Conservation (phyloP, 2,888 invertebrate species). For the Aricia artaxerxes region DNA sequence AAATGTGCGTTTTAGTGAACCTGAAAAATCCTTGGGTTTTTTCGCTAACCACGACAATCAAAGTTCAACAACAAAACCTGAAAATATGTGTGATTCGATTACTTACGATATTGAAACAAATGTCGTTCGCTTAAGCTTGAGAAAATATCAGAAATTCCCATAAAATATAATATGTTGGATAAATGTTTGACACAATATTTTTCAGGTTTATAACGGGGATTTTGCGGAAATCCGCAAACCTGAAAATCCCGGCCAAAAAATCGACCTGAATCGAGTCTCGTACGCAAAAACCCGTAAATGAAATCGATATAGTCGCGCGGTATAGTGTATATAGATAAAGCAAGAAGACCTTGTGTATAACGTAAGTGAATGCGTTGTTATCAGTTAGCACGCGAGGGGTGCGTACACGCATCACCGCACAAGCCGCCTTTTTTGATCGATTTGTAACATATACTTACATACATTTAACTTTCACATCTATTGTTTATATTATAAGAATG, state of each 20-base stretch:
- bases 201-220: too few relatives aligned
- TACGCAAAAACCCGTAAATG: too few relatives aligned
- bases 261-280: too few relatives aligned
- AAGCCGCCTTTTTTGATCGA: conserved; percentile 36
- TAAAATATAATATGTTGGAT: too few relatives aligned
- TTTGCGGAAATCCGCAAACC: too few relatives aligned
- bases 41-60: neutral
- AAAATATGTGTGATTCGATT: too few relatives aligned
- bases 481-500: neutral
- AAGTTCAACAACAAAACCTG: too few relatives aligned
- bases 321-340: conserved; percentile 41
- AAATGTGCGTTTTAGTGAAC: neutral
- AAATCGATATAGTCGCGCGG: neutral
- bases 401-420: conserved; percentile 43
- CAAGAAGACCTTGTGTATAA: conserved; percentile 46
- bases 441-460: conserved; percentile 30
- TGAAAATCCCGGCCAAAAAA: too few relatives aligned
- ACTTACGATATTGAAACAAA: too few relatives aligned
- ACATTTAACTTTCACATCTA: conserved; percentile 28
- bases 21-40: neutral
- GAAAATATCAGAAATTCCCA: too few relatives aligned
- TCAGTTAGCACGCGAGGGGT: conserved; percentile 46
- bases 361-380: conserved; percentile 43
- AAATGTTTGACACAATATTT: too few relatives aligned
- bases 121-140: too few relatives aligned